Evolutionary conservation across 2,888 invertebrate species (phyloP).

Genomic region (Nezara viridula): DNA sequence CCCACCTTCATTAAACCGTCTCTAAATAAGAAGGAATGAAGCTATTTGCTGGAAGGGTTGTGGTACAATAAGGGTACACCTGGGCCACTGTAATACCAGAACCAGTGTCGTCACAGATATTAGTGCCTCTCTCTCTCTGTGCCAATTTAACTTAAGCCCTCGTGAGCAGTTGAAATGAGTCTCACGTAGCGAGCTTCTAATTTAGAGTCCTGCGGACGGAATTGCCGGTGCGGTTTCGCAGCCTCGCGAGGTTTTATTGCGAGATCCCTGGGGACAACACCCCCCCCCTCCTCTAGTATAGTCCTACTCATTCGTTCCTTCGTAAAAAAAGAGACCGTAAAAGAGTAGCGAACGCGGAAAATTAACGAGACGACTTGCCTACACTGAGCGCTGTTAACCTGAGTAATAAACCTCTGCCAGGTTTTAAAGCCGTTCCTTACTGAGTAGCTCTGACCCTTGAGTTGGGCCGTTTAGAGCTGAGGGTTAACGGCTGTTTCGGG

Average conservation of each 20-base stretch:
- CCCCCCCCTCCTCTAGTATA: no score
- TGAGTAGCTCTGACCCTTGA: neutral
- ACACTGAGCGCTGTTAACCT: neutral
- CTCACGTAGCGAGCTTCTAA: constrained; percentile 28
- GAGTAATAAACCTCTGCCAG: neutral
- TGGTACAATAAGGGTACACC: constrained; percentile 7
- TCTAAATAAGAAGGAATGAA: constrained; percentile 10
- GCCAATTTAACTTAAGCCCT: constrained; percentile 25
- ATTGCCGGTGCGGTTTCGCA: neutral
- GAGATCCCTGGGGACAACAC: neutral
- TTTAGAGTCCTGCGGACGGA: neutral
- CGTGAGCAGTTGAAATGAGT: neutral
- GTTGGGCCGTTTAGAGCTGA: neutral
- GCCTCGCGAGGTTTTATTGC: constrained; percentile 4
- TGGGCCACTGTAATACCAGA: neutral
- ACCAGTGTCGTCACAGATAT: neutral
- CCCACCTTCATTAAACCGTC: neutral
- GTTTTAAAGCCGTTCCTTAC: constrained; percentile 2
- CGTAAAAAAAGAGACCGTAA: neutral
- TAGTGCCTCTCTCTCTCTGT: neutral
- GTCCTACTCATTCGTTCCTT: neutral
- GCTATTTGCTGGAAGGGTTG: neutral
- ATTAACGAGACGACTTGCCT: neutral
- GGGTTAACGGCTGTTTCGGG: neutral
- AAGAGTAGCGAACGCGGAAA: neutral